Conservation (phyloP, 2,113 vertebrate species). For the Centropristis striata region DNA sequence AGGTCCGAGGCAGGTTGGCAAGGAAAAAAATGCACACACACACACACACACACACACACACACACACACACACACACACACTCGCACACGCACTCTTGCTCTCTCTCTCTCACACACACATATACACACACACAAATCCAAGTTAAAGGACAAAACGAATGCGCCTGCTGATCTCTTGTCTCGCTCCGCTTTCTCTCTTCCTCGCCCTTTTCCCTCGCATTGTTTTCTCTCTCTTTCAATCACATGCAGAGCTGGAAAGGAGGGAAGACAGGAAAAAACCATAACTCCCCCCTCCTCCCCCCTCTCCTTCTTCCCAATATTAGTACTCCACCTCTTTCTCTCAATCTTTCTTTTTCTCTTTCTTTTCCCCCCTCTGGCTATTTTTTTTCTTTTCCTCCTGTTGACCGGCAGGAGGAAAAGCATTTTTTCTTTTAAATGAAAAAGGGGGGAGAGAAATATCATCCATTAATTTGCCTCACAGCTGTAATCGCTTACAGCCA, state of each 20-base stretch:
- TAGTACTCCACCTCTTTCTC: conserved; percentile 68
- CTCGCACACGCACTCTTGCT: conserved; percentile 20
- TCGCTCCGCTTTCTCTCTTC: conserved; percentile 70
- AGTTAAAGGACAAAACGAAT: conserved; percentile 60
- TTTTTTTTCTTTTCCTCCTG: conserved; percentile 38
- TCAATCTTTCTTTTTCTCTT: conserved; percentile 43
- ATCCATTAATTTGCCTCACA: conserved; percentile 87
- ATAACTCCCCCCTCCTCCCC: conserved; percentile 5
- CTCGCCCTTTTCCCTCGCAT: conserved; percentile 62
- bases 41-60: conserved; percentile 9
- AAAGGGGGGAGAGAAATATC: conserved; percentile 74
- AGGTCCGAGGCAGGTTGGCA: conserved; percentile 54
- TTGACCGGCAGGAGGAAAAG: conserved; percentile 64
- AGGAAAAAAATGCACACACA: conserved; percentile 24
- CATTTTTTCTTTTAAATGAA: conserved; percentile 37
- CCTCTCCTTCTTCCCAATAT: conserved; percentile 32
- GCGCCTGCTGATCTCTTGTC: conserved; percentile 67
- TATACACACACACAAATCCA: conserved; percentile 43
- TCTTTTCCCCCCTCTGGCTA: conserved; percentile 42
- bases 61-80: conserved; percentile 19
- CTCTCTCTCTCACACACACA: background rate
- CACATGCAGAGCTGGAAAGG: conserved; percentile 71
- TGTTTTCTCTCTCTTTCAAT: conserved; percentile 74
- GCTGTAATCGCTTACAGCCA: conserved; percentile 87
- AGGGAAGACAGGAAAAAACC: conserved; percentile 56